A percentile compares a stretch with the other conserved stretches of the same genome.
Conservation (phyloP, 2,113 vertebrate species). For the Bubalus kerabau region DNA sequence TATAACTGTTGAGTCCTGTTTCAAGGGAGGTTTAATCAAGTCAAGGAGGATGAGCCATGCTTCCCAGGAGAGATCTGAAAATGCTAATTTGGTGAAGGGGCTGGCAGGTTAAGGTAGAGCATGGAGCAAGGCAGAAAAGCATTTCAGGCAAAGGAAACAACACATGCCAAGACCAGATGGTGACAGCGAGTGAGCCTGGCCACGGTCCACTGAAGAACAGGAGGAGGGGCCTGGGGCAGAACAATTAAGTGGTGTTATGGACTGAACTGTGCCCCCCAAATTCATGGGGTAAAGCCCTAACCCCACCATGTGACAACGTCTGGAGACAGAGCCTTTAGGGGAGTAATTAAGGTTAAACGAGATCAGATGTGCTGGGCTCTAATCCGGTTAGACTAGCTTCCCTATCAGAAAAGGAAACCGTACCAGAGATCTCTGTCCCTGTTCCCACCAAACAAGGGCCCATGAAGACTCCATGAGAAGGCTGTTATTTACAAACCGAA, state of each 20-base stretch:
- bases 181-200: neutral
- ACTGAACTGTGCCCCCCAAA: neutral
- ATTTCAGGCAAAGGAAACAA: neutral
- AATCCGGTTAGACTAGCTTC: neutral
- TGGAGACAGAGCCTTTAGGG: neutral
- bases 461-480: neutral
- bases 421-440: neutral
- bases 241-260: neutral
- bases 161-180: accelerated
- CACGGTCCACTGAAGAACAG: neutral
- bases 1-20: neutral
- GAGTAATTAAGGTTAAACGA: neutral
- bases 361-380: neutral
- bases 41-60: neutral
- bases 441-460: neutral
- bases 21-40: neutral
- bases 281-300: neutral
- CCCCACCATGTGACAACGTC: neutral
- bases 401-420: neutral
- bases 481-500: neutral
- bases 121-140: neutral
- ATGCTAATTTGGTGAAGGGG: too few relatives aligned
- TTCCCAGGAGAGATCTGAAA: neutral
- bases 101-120: neutral
- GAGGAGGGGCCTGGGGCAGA: neutral